Conservation (phyloP, 2,113 vertebrate species). For the Bujurquina vittata region DNA sequence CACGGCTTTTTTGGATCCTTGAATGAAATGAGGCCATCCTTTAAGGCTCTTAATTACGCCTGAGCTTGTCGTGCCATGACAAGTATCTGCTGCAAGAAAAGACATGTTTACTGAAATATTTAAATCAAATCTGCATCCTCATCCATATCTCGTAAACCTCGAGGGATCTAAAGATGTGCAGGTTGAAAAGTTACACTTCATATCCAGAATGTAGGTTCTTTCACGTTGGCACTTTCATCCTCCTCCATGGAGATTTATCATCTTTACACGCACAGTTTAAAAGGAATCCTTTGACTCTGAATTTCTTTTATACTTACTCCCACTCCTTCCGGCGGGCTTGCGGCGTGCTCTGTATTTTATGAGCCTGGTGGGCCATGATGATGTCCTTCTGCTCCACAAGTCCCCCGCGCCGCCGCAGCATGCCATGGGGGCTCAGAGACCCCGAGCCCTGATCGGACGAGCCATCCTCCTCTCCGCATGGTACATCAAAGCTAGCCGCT, state of each 20-base stretch:
- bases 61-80: neutral
- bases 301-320: slow-evolving; percentile 88
- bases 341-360: slow-evolving; percentile 96
- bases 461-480: slow-evolving; percentile 57
- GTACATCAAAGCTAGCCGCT: slow-evolving; percentile 83
- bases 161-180: neutral
- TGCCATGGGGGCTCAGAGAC: slow-evolving; percentile 85
- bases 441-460: slow-evolving; percentile 77
- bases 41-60: slow-evolving; percentile 4
- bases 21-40: neutral
- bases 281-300: slow-evolving; percentile 46
- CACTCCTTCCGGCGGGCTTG: slow-evolving; percentile 94
- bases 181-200: slow-evolving; percentile 21
- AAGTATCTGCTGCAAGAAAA: neutral
- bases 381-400: slow-evolving; percentile 93
- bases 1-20: neutral
- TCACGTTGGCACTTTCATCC: slow-evolving; percentile 36
- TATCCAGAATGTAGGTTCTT: neutral
- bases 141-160: neutral
- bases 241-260: slow-evolving; percentile 52
- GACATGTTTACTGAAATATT: slow-evolving; percentile 7
- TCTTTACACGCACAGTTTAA: slow-evolving; percentile 53
- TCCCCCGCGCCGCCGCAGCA: slow-evolving; percentile 88
- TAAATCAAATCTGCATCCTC: neutral
- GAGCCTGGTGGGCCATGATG: slow-evolving; percentile 92